Conservation (phyloP, 1,140 invertebrate genomes). For the Ceratina australensis region DNA sequence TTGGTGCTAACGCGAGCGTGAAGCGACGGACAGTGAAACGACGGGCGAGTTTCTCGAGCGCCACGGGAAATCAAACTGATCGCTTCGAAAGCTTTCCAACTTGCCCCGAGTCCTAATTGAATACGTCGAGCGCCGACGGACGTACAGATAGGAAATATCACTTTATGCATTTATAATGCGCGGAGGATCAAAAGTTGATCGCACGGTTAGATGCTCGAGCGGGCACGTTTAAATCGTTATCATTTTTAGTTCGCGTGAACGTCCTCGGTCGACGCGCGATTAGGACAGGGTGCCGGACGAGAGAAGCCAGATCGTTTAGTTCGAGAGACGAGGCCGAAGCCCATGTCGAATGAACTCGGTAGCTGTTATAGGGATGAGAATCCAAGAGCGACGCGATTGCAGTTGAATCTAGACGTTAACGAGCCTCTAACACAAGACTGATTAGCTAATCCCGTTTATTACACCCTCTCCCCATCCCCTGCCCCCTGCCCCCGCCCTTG, state of each 20-base stretch:
- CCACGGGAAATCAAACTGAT: too few relatives aligned
- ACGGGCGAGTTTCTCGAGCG: conserved; percentile 9
- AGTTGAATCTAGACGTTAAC: conserved; percentile 72
- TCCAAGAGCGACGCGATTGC: conserved; percentile 45
- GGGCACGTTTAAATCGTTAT: too few relatives aligned
- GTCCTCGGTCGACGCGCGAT: too few relatives aligned
- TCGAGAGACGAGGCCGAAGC: conserved; percentile 74
- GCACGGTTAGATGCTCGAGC: too few relatives aligned
- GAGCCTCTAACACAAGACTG: conserved; percentile 80
- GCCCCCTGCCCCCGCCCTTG: conserved; percentile 63
- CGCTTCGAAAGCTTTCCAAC: too few relatives aligned
- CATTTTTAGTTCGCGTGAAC: too few relatives aligned
- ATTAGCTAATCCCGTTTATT: conserved; percentile 78
- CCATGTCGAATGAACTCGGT: conserved; percentile 21
- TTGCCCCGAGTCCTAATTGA: too few relatives aligned
- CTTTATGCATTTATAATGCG: too few relatives aligned
- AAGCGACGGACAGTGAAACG: neutral
- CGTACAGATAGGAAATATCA: too few relatives aligned
- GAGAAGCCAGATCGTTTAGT: conserved; percentile 77
- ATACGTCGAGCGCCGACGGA: too few relatives aligned
- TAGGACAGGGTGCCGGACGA: conserved; percentile 37
- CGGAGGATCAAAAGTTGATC: too few relatives aligned
- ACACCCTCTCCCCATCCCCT: conserved; percentile 60
- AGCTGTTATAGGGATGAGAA: conserved; percentile 54
- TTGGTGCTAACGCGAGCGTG: conserved; percentile 19